These are phyloP conservation scores for Perccottus glenii DNA, from an alignment of 2,113 vertebrate genomes.

Conservation along the genomic window DNA sequence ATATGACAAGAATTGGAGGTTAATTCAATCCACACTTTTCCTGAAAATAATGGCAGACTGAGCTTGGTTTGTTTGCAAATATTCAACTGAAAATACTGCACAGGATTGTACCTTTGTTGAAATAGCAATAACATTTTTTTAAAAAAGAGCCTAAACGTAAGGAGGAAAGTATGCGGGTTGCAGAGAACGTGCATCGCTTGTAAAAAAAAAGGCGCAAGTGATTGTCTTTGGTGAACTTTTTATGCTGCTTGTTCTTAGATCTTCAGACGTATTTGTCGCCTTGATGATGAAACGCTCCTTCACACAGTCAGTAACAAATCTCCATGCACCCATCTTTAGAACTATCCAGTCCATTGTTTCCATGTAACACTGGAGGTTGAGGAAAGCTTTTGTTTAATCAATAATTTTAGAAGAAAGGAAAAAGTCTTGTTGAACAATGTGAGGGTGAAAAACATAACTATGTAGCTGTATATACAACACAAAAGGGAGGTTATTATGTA, in stretches of 20 bases:
- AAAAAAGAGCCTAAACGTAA: background rate
- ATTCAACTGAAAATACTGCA: too few relatives aligned
- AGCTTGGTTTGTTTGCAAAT: too few relatives aligned
- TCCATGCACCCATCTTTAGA: background rate
- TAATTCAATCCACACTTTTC: too few relatives aligned
- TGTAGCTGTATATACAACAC: background rate
- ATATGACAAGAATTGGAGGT: too few relatives aligned
- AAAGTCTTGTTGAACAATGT: background rate
- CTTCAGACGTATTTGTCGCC: slow-evolving; percentile 1
- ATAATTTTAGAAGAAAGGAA: background rate
- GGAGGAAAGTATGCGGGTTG: background rate
- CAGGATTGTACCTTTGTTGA: too few relatives aligned
- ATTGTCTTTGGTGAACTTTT: background rate
- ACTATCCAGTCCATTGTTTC: background rate
- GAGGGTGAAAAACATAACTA: background rate
- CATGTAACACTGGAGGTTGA: background rate
- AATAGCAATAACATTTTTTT: too few relatives aligned
- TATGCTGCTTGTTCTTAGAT: background rate
- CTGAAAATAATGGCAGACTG: too few relatives aligned
- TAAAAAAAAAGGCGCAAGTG: background rate
- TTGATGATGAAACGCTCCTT: background rate
- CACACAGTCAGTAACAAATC: background rate
- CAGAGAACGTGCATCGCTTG: background rate
- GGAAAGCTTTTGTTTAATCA: slow-evolving; percentile 1
- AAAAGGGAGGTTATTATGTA: background rate